phyloP scores from a whole-genome alignment of 92 coral and sea anemone genomes.

The Epizoanthus rinbou region DNA sequence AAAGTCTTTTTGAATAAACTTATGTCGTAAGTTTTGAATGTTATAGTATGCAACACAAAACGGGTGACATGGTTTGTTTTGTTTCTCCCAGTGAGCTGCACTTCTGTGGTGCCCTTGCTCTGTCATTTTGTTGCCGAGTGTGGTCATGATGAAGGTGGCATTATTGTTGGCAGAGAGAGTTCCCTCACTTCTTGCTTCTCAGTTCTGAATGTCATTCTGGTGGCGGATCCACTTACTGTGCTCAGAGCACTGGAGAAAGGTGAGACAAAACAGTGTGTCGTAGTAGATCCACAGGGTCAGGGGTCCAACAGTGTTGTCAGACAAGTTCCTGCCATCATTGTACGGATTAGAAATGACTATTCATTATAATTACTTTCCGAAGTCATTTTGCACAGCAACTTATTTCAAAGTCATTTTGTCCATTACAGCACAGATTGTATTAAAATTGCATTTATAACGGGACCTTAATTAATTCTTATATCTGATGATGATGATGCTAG shows the following conservation, averaged over 20 bases:
- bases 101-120: slow-evolving; percentile 73
- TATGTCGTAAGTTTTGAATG: background rate
- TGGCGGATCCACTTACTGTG: slow-evolving; percentile 81
- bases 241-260: slow-evolving; percentile 89
- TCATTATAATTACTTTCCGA: no score
- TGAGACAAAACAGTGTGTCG: background rate
- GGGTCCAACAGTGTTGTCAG: background rate
- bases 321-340: no score
- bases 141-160: slow-evolving; percentile 93
- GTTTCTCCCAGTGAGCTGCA: slow-evolving; percentile 57
- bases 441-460: no score
- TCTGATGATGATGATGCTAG: no score
- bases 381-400: no score
- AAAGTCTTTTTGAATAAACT: background rate
- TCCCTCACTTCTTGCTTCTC: slow-evolving; percentile 84
- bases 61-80: background rate
- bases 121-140: slow-evolving; percentile 92
- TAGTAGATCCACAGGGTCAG: background rate
- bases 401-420: no score
- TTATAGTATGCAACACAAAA: no score
- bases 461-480: no score
- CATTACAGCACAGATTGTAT: no score
- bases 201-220: slow-evolving; percentile 76
- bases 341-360: no score
- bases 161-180: slow-evolving; percentile 84